phyloP scores from a whole-genome alignment of 2,888 invertebrate species.

The Euclidia mi region DNA sequence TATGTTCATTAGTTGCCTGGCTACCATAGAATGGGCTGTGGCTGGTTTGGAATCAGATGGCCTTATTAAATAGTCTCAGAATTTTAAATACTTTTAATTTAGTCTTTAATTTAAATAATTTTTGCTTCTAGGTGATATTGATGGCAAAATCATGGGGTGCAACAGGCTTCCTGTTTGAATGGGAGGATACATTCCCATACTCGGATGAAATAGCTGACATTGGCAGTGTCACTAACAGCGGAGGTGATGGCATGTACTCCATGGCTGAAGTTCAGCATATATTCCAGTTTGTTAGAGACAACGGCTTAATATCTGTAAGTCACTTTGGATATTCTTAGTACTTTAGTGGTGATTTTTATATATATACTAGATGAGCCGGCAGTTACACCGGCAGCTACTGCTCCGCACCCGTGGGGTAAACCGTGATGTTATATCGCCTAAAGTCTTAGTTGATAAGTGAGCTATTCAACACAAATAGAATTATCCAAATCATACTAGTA shows the following conservation, averaged over 20 bases:
- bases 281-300: constrained; percentile 91
- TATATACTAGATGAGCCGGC: background rate
- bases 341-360: background rate
- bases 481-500: too few species aligned
- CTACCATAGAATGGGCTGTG: too few species aligned
- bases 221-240: constrained; percentile 88
- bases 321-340: background rate
- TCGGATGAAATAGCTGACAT: constrained; percentile 89
- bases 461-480: too few species aligned
- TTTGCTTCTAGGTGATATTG: constrained; percentile 61
- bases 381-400: too few species aligned
- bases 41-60: too few species aligned
- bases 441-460: too few species aligned
- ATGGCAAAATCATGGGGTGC: constrained; percentile 91
- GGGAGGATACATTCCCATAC: constrained; percentile 98
- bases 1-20: too few species aligned
- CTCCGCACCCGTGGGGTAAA: too few species aligned
- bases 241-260: constrained; percentile 91
- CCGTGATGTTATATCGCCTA: too few species aligned
- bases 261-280: constrained; percentile 92
- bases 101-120: background rate
- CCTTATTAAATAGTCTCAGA: too few species aligned
- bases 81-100: too few species aligned
- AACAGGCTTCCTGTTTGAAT: constrained; percentile 95
- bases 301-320: constrained; percentile 92